Conservation (phyloP, 2,113 vertebrate species). For the Heteronetta atricapilla region DNA sequence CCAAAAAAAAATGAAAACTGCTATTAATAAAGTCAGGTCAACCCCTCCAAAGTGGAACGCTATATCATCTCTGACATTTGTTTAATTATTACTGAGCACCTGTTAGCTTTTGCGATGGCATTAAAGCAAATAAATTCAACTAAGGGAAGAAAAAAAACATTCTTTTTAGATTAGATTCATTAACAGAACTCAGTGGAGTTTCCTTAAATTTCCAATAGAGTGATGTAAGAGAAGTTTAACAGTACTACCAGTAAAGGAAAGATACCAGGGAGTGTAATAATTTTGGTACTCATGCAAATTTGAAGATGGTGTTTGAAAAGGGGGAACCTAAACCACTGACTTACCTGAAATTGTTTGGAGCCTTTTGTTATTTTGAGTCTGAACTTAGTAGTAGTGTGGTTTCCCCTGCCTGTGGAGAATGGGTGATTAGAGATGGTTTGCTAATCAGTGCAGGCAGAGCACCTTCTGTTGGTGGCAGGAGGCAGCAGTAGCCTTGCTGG, state of each 20-base stretch:
- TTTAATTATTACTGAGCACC: background rate
- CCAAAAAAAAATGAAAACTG: background rate
- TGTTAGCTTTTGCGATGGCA: background rate
- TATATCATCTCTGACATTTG: background rate
- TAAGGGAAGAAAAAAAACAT: background rate
- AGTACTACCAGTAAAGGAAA: background rate
- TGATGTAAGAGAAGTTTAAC: background rate
- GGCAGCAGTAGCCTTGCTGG: background rate
- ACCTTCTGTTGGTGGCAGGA: background rate
- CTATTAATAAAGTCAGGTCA: slow-evolving; percentile 3
- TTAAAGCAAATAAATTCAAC: background rate
- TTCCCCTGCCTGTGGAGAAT: background rate
- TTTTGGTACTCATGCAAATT: background rate
- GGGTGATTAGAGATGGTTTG: background rate
- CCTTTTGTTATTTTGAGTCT: background rate
- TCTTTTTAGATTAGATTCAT: background rate
- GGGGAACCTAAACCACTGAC: background rate
- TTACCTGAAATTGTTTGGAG: background rate
- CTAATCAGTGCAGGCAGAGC: background rate
- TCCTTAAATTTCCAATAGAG: background rate
- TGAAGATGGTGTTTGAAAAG: background rate
- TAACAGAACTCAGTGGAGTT: background rate
- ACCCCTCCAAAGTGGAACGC: background rate
- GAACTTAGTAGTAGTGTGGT: background rate
- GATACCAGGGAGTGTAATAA: background rate